Evolutionary conservation across 23 tunicate genomes (phyloP), one percentile per base, ranked within the genome.

Genomic region (Styela clava): DNA sequence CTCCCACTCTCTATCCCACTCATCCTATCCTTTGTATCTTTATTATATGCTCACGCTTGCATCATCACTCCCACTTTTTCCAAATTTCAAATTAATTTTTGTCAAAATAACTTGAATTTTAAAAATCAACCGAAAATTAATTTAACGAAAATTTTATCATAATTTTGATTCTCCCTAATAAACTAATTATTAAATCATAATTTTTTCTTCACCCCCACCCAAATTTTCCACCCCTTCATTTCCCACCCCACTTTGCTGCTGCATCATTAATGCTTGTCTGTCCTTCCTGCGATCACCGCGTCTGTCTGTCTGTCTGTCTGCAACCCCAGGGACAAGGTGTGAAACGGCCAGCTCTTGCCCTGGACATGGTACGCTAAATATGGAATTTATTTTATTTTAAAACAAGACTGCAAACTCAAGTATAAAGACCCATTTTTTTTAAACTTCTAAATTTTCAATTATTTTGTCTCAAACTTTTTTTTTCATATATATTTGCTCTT

Each of bases 1-100:
- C 81, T 44, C 81, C 81, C 81, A 52, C 81, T 52, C 65, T 35
- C 65, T n/a, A n/a, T 52, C 30, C 81, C 31, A 18, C 65, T 51
- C 52, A 31, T 72, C 78, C 52, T 72, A 31, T 31, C 78, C 65
- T 52, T 76, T 35, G 25, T 76, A 26, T 76, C 81, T 76, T 76
- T 71, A 31, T 19, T 71, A 31, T 71, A 23, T 24, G 35, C 37
- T 76, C 64, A 52, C 64, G 32, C 64, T 44, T 29, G 64, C 65
- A 21, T 76, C 81, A 21, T 24, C 20, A 74, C 33, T 74, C 23
- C 63, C 20, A n/a, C n/a, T n/a, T n/a, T n/a, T n/a, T n/a, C n/a
- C n/a, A n/a, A n/a, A n/a, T n/a, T n/a, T n/a, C n/a, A n/a, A n/a
- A n/a, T n/a, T n/a, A n/a, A n/a, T n/a, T n/a, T n/a, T n/a, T n/a